phyloP scores from a whole-genome alignment of 2,113 vertebrate species.

The Scomber colias region DNA sequence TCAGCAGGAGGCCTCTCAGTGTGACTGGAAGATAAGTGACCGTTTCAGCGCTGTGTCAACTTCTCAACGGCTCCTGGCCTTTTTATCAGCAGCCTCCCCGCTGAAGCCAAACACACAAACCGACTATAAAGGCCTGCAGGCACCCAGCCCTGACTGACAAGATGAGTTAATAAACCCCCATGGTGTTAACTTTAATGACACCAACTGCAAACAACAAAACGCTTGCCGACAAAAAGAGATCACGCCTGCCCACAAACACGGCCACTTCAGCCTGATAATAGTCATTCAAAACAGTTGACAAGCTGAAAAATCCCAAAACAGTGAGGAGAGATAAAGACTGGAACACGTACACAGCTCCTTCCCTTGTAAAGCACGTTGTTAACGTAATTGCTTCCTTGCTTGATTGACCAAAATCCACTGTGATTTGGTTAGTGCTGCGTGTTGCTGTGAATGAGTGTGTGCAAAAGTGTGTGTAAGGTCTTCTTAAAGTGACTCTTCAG shows the following conservation, averaged over 20 bases:
- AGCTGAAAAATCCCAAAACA: constrained; percentile 4
- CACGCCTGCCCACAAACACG: constrained; percentile 24
- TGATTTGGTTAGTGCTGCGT: constrained; percentile 15
- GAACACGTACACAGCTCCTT: neutral
- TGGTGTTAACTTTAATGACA: constrained; percentile 61
- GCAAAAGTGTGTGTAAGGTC: constrained; percentile 11
- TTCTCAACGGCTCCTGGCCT: constrained; percentile 42
- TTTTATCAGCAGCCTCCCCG: constrained; percentile 44
- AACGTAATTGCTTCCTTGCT: constrained; percentile 20
- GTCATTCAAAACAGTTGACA: constrained; percentile 7
- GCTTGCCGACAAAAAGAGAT: constrained; percentile 19
- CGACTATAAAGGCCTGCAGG: constrained; percentile 27
- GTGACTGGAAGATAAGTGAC: constrained; percentile 50
- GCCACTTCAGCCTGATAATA: constrained; percentile 40
- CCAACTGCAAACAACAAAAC: constrained; percentile 45
- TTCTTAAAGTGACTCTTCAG: constrained; percentile 26
- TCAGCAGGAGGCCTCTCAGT: constrained; percentile 35
- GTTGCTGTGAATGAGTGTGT: neutral
- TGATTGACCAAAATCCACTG: constrained; percentile 37
- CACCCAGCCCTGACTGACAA: constrained; percentile 40
- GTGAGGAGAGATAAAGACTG: constrained; percentile 8
- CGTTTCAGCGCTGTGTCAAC: constrained; percentile 47
- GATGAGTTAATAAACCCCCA: constrained; percentile 69
- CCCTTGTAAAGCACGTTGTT: constrained; percentile 21
- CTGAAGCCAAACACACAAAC: constrained; percentile 57